Base-by-base conservation (phyloP, 2,797 vertebrate genomes). In the Sebastes hopkinsi region DNA sequence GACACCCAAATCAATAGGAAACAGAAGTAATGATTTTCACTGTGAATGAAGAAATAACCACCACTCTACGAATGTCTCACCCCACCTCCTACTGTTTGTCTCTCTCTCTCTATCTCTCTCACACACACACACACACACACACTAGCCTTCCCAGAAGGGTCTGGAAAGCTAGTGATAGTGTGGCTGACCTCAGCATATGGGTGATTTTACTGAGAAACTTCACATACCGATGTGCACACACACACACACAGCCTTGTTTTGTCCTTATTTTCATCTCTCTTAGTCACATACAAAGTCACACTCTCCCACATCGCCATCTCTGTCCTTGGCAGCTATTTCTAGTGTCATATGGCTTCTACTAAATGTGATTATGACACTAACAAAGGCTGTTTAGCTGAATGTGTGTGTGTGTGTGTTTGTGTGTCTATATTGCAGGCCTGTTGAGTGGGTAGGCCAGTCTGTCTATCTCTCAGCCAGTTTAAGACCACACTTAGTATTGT, bases 131-230 rank as follows among this genome's bases (percentile, higher is more conserved):
- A 67, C 64, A 75, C 27, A 67, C 36, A 68, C 62, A 75, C 29
- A 36, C 62, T 62, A n/a, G 52, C 42, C 65, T 77, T 76, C 73
- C 67, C 71, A 75, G 82, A 84, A 88, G 82, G 80, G 88, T 87
- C 58, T 83, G 62, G 73, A 88, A 92, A 84, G 84, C 87, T 60
- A 86, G 91, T 91, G 93, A 92, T 94, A 86, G 81, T 83, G 89
- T 34, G 92, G 50, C 84, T 92, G 85, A 93, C 92, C 92, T 92
- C 83, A 91, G 76, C 92, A 94, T 94, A 93, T 92, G 90, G 89
- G 72, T 67, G 61, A 79, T 87, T 89, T 89, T 81, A 77, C 83
- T 69, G 87, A 86, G 71, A 88, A 89, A 91, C 91, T 92, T 90
- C 77, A 87, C 91, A 82, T 68, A 61, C 30, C 0, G 64, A 59